Evolutionary conservation across 2,888 invertebrate genomes (phyloP), one percentile per base, ranked within the genome.

Genomic region (Catocala sponsa): DNA sequence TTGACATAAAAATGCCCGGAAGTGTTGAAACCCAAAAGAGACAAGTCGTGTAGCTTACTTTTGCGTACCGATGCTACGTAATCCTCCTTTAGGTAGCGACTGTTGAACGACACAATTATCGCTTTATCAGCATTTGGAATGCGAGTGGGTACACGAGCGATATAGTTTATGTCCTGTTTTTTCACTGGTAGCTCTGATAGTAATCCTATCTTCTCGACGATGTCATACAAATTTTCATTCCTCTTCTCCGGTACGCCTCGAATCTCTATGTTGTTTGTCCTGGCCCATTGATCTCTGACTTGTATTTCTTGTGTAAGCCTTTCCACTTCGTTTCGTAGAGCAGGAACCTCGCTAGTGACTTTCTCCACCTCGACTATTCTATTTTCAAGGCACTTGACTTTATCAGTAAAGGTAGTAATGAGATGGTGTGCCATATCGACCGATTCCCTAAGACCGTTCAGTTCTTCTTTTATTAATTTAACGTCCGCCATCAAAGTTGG

Each of bases 91-190:
- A 43, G 10, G 43, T 43, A 43, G 0, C 43, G 43, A 43, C 43
- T 11, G 43, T 43, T 43, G 6, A 43, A 43, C 5, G 43, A 4
- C 11, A 43, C 43, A 2, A 43, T 43, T 5, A 43, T 43, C 5
- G 43, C 43, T 11, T 43, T 43, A 43, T 43, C 11, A 11, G 43
- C 11, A 15, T 15, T 15, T 1, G 15, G 15, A 15, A 2, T 15
- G 15, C 15, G 15, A 15, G 15, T 15, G 15, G 15, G 15, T 15
- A 43, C 43, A 43, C 43, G 43, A n/a, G 43, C 43, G 9, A 43
- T 43, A 11, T 43, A 43, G 43, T 43, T 43, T 43, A 43, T 43
- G 43, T 43, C 43, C 11, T n/a, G 43, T 11, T n/a, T 43, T n/a
- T 9, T 11, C 43, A 43, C 43, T 43, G 43, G 5, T 2, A n/a